Evolutionary conservation across 2,888 invertebrate species (phyloP).

Genomic region (Adelphocoris suturalis): DNA sequence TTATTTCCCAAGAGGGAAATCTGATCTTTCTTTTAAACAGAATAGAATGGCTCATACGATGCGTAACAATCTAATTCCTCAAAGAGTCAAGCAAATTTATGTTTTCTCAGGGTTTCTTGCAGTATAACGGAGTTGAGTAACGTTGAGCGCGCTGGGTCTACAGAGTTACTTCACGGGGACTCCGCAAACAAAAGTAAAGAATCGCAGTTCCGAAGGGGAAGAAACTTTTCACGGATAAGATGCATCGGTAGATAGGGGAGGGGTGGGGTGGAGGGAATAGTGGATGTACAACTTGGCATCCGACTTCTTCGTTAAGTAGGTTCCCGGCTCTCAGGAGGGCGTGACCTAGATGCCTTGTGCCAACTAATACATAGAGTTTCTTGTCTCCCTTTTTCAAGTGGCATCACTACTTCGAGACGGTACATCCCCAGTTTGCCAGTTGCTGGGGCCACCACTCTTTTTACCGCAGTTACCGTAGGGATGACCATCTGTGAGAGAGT

Average conservation of each 20-base stretch:
- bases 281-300: slow-evolving; percentile 55
- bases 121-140: too few species aligned
- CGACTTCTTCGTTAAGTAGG: slow-evolving; percentile 45
- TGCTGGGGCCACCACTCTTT: neutral
- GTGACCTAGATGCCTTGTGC: slow-evolving; percentile 44
- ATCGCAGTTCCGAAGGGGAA: neutral
- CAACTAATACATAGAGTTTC: slow-evolving; percentile 30
- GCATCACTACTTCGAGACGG: neutral
- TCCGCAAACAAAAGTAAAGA: neutral
- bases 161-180: neutral
- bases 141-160: too few species aligned
- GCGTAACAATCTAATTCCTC: too few species aligned
- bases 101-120: too few species aligned
- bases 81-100: too few species aligned
- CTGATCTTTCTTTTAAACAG: too few species aligned
- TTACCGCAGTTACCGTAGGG: neutral
- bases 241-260: neutral
- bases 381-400: neutral
- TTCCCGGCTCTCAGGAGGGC: slow-evolving; percentile 2
- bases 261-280: neutral
- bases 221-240: slow-evolving; percentile 36
- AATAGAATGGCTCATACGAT: too few species aligned
- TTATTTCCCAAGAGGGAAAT: too few species aligned
- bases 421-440: neutral
- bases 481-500: neutral